Conservation (phyloP, 1,140 invertebrate genomes). For the Drosophila persimilis region DNA sequence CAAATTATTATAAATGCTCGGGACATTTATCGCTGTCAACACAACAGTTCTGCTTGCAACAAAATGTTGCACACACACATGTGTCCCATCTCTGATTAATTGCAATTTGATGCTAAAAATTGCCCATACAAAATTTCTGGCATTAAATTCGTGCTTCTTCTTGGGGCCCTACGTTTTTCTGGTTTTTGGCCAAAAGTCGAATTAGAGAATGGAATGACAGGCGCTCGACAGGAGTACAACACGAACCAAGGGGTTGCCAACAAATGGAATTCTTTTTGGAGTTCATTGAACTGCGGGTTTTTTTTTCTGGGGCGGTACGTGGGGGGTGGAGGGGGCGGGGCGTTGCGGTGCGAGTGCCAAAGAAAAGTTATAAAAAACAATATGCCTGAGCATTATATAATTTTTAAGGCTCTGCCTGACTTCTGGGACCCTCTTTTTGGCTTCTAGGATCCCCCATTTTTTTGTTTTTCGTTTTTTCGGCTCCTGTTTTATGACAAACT, state of each 20-base stretch:
- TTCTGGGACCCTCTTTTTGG: background rate
- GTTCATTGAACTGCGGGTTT: conserved; percentile 34
- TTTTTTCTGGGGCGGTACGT: too few relatives aligned
- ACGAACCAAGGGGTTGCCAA: conserved; percentile 20
- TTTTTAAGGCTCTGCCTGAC: conserved; percentile 31
- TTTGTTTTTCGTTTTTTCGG: background rate
- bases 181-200: conserved; percentile 37
- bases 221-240: conserved; percentile 17
- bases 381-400: conserved; percentile 40
- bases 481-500: conserved; percentile 38
- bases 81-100: conserved; percentile 54
- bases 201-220: conserved; percentile 19
- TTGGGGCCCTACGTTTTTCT: conserved; percentile 1
- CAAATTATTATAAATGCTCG: conserved; percentile 78
- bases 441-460: background rate
- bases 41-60: conserved; percentile 47
- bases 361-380: conserved; percentile 33
- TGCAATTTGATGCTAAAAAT: conserved; percentile 80
- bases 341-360: background rate
- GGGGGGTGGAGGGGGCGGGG: too few relatives aligned
- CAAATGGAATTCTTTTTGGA: background rate
- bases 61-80: conserved; percentile 27
- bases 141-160: conserved; percentile 25
- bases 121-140: conserved; percentile 42
- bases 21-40: conserved; percentile 73